phyloP scores from a whole-genome alignment of 1,140 invertebrate species.

The Patella vulgata region DNA sequence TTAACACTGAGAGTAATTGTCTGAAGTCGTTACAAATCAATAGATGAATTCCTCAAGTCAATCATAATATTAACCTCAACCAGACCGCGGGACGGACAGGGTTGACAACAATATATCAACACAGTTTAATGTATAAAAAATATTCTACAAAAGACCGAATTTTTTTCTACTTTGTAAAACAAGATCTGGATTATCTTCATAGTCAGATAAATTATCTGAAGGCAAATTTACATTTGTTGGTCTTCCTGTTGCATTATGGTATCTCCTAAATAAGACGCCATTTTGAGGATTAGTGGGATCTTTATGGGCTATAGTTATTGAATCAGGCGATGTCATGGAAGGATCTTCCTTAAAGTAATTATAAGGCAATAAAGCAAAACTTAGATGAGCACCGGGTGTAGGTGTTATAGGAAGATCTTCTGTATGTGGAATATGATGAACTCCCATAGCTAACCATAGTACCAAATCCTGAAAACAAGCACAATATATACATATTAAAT shows the following conservation, averaged over 20 bases:
- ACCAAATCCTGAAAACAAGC: conserved; percentile 45
- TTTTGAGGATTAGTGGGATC: background rate
- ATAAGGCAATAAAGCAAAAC: conserved; percentile 45
- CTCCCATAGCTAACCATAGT: conserved; percentile 49
- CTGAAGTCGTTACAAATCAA: too few species aligned
- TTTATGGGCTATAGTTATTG: conserved; percentile 19
- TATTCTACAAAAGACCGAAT: too few species aligned
- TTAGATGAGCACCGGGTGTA: conserved; percentile 38
- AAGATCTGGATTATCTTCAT: too few species aligned
- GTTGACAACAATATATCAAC: too few species aligned
- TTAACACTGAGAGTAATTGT: too few species aligned
- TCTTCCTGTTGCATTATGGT: background rate
- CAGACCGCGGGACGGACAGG: too few species aligned
- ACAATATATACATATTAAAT: background rate
- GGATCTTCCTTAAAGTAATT: conserved; percentile 52
- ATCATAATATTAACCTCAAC: too few species aligned
- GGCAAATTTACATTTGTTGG: too few species aligned
- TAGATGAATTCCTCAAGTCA: too few species aligned
- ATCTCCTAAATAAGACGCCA: background rate
- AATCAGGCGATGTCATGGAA: conserved; percentile 32
- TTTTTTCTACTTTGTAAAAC: too few species aligned
- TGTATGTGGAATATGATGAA: conserved; percentile 48
- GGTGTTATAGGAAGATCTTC: conserved; percentile 49
- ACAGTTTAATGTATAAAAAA: too few species aligned
- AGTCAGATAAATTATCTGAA: too few species aligned